Conservation (phyloP, 2,888 invertebrate genomes). For the Leptogaster cylindrica region DNA sequence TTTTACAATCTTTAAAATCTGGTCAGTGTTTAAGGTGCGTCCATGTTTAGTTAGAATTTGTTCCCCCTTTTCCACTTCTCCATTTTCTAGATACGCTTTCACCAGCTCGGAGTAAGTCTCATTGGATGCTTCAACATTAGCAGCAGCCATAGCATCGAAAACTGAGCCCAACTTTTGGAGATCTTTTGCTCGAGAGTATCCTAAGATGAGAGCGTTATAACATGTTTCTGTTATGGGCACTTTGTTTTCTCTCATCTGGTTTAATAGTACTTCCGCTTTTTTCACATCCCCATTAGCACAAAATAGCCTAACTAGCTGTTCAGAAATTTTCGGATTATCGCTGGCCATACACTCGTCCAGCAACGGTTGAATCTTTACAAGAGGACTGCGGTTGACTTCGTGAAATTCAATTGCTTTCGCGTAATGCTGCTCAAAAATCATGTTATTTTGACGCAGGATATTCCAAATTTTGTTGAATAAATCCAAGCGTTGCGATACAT, state of each 20-base stretch:
- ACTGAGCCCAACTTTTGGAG: constrained; percentile 63
- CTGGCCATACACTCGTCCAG: background rate
- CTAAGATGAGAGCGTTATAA: constrained; percentile 68
- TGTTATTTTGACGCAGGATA: background rate
- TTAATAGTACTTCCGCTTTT: constrained; percentile 66
- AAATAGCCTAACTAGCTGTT: constrained; percentile 56
- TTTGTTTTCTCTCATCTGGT: constrained; percentile 66
- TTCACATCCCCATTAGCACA: constrained; percentile 67
- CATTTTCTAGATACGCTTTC: constrained; percentile 64
- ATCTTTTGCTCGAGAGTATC: constrained; percentile 62
- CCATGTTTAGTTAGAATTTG: constrained; percentile 51
- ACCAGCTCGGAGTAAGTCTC: constrained; percentile 65
- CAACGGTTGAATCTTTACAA: background rate
- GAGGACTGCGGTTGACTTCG: background rate
- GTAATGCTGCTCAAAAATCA: background rate
- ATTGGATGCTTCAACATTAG: constrained; percentile 63
- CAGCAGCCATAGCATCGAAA: constrained; percentile 66
- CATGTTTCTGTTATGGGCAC: constrained; percentile 66
- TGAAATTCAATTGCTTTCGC: background rate
- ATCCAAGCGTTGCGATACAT: background rate
- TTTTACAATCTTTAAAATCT: constrained; percentile 53
- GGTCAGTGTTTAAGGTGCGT: constrained; percentile 51
- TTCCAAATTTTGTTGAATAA: constrained; percentile 18
- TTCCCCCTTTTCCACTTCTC: constrained; percentile 55
- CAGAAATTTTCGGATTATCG: background rate